These are phyloP conservation scores for Folsomia candida DNA, from an alignment of 2,888 invertebrate species.

Conservation along the genomic window DNA sequence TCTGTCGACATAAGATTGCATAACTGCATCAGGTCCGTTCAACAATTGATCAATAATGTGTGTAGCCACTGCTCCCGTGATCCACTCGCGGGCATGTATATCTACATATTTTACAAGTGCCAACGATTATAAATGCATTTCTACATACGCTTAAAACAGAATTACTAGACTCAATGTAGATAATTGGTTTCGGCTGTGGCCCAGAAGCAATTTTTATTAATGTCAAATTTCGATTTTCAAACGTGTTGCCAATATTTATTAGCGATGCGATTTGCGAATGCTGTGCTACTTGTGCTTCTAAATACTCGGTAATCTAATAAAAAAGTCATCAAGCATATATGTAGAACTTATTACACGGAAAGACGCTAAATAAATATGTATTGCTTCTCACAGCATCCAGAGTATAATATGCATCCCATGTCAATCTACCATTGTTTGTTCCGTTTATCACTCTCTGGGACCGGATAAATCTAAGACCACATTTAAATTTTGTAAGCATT, in stretches of 20 bases:
- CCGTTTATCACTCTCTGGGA: conserved; percentile 14
- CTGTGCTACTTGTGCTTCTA: conserved; percentile 24
- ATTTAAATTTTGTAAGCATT: conserved; percentile 1
- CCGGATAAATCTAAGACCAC: conserved; percentile 16
- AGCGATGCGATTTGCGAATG: conserved; percentile 25
- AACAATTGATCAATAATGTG: conserved; percentile 39
- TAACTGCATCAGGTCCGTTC: conserved; percentile 56
- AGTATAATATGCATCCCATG: conserved; percentile 35
- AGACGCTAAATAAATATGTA: too few species aligned
- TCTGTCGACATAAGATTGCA: conserved; percentile 52
- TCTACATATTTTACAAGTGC: conserved; percentile 53
- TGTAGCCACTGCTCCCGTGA: conserved; percentile 33
- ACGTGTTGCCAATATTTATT: conserved; percentile 49
- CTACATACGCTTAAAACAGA: neutral
- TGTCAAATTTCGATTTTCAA: conserved; percentile 51
- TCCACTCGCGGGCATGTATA: conserved; percentile 80
- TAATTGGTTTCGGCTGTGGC: conserved; percentile 52
- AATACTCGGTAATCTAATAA: conserved; percentile 30
- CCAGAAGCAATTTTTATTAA: conserved; percentile 52
- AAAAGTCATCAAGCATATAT: too few species aligned
- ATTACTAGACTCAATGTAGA: conserved; percentile 57
- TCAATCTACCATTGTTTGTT: conserved; percentile 20
- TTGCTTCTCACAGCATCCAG: conserved; percentile 19
- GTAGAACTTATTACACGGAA: too few species aligned
- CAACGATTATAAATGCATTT: neutral